Percentiles rank a stretch among this genome's conserved stretches.
phyloP scores from a whole-genome alignment of 2,797 vertebrate genomes.

The Tapirus indicus region DNA sequence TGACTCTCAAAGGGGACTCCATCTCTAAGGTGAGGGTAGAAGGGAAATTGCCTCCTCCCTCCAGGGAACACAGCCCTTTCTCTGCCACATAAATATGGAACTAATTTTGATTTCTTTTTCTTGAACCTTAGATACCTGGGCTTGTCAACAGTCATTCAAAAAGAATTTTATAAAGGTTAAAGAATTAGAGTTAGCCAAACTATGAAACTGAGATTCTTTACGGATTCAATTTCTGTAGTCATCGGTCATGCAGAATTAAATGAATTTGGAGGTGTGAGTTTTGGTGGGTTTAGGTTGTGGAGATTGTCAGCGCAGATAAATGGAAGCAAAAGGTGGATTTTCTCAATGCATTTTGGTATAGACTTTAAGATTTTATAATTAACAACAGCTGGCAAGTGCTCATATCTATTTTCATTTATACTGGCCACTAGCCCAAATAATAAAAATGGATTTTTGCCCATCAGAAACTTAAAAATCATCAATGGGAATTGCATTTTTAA shows the following conservation, averaged over 20 bases:
- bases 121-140: conserved; percentile 61
- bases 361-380: conserved; percentile 65
- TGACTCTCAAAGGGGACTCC: not conserved
- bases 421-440: conserved; percentile 59
- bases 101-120: conserved; percentile 75
- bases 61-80: not conserved
- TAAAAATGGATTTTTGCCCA: conserved; percentile 63
- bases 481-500: conserved; percentile 26
- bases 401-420: conserved; percentile 57
- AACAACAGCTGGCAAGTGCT: conserved; percentile 57
- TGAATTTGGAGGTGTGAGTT: conserved; percentile 71
- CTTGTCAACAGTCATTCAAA: conserved; percentile 66
- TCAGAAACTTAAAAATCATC: conserved; percentile 55
- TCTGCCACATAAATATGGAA: conserved; percentile 61
- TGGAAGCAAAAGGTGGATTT: conserved; percentile 60
- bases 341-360: conserved; percentile 47
- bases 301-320: conserved; percentile 66
- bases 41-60: not conserved
- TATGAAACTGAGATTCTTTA: conserved; percentile 63
- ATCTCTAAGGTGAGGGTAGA: not conserved
- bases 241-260: conserved; percentile 66
- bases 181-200: conserved; percentile 66
- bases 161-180: conserved; percentile 63
- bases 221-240: conserved; percentile 59
- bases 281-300: conserved; percentile 54